Conservation (phyloP, 1,140 invertebrate species). For the Brachionus koreanus region DNA sequence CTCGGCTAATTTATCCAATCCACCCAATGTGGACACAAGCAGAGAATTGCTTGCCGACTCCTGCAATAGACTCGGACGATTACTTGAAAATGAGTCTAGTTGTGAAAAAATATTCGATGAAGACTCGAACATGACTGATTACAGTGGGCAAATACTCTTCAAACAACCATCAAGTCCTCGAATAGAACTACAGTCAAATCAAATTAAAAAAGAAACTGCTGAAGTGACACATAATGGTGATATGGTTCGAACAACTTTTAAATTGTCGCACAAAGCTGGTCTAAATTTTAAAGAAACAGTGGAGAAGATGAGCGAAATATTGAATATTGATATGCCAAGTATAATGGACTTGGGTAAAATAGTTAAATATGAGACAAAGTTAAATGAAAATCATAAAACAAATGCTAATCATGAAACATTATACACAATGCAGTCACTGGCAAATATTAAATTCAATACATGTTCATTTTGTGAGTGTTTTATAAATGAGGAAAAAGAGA, state of each 20-base stretch:
- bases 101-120: slow-evolving; percentile 9
- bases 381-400: not conserved
- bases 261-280: not conserved
- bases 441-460: not conserved
- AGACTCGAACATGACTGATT: slow-evolving; percentile 16
- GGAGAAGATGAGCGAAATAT: slow-evolving; percentile 3
- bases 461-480: slow-evolving; percentile 1
- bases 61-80: not conserved
- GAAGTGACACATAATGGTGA: not conserved
- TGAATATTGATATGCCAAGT: not conserved
- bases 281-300: not conserved
- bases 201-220: not conserved
- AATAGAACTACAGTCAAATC: not conserved
- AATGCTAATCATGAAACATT: not conserved
- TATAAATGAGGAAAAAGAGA: slow-evolving; percentile 14
- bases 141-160: not conserved
- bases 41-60: not conserved
- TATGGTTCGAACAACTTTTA: not conserved
- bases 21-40: not conserved
- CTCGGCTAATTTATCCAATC: not conserved
- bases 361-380: not conserved
- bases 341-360: not conserved
- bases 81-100: not conserved
- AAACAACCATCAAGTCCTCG: not conserved
- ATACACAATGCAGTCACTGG: not conserved